Conservation (phyloP, 1,140 invertebrate genomes). For the Hormaphis cornu region DNA sequence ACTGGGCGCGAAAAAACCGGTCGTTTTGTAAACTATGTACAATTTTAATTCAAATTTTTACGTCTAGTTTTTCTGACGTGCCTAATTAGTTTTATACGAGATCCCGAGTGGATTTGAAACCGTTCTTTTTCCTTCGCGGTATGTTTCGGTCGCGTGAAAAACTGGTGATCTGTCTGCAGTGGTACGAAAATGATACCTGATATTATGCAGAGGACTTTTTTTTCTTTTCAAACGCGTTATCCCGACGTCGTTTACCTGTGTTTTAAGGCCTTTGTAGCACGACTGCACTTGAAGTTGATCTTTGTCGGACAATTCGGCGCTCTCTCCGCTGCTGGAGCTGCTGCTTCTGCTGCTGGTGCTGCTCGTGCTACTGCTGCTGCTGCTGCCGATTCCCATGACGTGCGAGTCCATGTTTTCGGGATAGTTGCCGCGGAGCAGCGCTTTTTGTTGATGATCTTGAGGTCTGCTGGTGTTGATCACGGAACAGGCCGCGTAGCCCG, state of each 20-base stretch:
- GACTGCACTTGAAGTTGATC: conserved; percentile 68
- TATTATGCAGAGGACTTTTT: too few species aligned
- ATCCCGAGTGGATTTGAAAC: too few species aligned
- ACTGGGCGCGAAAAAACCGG: too few species aligned
- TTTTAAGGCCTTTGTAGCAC: conserved; percentile 68
- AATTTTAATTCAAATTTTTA: too few species aligned
- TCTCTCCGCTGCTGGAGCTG: conserved; percentile 34
- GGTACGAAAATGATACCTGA: too few species aligned
- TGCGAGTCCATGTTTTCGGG: conserved; percentile 6
- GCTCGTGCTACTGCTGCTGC: conserved; percentile 18
- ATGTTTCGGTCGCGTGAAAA: too few species aligned
- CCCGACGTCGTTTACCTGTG: conserved; percentile 54
- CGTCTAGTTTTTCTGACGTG: too few species aligned
- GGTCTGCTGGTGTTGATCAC: not conserved
- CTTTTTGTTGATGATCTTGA: not conserved
- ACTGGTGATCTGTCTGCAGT: too few species aligned
- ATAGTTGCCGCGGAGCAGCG: not conserved
- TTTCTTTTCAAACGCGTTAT: too few species aligned
- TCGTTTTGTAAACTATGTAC: too few species aligned
- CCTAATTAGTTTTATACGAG: too few species aligned
- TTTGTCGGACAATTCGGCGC: conserved; percentile 49
- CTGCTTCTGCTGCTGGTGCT: conserved; percentile 29
- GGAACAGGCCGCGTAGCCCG: conserved; percentile 17
- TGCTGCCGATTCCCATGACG: conserved; percentile 25
- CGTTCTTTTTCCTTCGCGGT: too few species aligned